Evolutionary conservation across 2,113 vertebrate species (phyloP).

Genomic region (Neoarius graeffei): DNA sequence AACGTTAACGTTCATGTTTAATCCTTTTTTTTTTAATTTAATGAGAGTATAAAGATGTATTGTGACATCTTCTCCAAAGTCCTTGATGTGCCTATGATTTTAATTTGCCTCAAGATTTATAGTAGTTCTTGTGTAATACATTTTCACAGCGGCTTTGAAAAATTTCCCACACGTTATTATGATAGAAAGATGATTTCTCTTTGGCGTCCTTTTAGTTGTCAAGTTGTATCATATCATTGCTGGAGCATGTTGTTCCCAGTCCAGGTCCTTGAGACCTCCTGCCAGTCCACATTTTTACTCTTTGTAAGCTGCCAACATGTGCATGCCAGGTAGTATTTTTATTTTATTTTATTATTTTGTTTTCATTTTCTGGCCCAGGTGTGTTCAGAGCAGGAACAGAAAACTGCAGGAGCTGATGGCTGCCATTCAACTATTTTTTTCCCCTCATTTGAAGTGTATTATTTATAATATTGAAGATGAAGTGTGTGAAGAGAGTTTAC

Average conservation of each 20-base stretch:
- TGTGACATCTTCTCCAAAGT: not conserved
- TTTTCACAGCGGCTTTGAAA: constrained; percentile 9
- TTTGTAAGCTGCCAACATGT: not conserved
- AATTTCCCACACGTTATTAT: constrained; percentile 32
- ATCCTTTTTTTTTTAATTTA: not conserved
- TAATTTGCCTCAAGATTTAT: constrained; percentile 8
- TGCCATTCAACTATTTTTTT: constrained; percentile 12
- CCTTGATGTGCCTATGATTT: constrained; percentile 6
- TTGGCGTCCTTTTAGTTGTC: constrained; percentile 25
- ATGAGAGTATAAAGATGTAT: not conserved
- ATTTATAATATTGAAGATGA: constrained; percentile 28
- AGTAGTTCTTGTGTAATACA: constrained; percentile 8
- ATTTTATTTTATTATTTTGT: constrained; percentile 18
- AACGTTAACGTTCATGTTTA: not conserved
- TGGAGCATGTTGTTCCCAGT: not conserved
- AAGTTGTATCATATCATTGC: constrained; percentile 25
- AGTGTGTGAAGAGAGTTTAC: constrained; percentile 6
- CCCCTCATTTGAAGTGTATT: not conserved
- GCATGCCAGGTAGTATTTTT: constrained; percentile 34
- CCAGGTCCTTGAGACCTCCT: constrained; percentile 28
- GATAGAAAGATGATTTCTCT: constrained; percentile 42
- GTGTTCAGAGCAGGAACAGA: constrained; percentile 7
- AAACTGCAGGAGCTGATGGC: constrained; percentile 15
- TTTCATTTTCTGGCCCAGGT: constrained; percentile 27
- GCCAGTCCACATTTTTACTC: constrained; percentile 13